These are phyloP conservation scores for Tragelaphus scriptus DNA, from an alignment of 2,113 vertebrate genomes.

Conservation along the genomic window DNA sequence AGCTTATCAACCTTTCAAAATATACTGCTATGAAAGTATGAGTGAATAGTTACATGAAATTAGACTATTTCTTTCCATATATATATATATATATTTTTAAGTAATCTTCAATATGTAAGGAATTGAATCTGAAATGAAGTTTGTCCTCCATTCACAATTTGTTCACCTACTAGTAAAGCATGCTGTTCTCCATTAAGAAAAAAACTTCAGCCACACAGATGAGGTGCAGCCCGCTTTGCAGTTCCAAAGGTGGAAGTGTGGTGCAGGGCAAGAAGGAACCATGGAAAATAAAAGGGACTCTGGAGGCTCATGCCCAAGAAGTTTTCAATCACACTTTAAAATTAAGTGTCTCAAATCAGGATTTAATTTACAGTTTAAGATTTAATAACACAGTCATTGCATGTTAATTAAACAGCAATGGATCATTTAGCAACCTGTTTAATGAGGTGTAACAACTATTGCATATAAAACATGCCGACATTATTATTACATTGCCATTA, in stretches of 20 bases:
- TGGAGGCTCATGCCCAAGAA: constrained; percentile 50
- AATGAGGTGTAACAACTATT: constrained; percentile 78
- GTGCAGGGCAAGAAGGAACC: constrained; percentile 29
- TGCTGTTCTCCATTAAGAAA: constrained; percentile 20
- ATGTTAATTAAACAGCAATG: constrained; percentile 81
- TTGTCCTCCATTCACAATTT: not conserved
- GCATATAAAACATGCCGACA: constrained; percentile 76
- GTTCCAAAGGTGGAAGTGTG: not conserved
- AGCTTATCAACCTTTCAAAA: not conserved
- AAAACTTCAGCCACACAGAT: not conserved
- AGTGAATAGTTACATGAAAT: not conserved
- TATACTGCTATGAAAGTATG: not conserved
- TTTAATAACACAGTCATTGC: constrained; percentile 77
- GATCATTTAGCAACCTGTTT: constrained; percentile 79
- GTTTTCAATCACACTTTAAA: constrained; percentile 77
- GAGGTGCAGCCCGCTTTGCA: not conserved
- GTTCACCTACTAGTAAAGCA: not conserved
- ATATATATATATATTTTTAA: not conserved
- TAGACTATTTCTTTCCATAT: not conserved
- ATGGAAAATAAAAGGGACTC: constrained; percentile 56
- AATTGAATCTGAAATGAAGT: constrained; percentile 22
- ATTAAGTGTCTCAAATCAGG: constrained; percentile 76
- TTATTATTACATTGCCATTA: constrained; percentile 77
- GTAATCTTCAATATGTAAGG: constrained; percentile 27
- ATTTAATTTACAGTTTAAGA: constrained; percentile 81